These are phyloP conservation scores for Alsophila aescularia DNA, from an alignment of 2,888 invertebrate species.

Conservation along the genomic window DNA sequence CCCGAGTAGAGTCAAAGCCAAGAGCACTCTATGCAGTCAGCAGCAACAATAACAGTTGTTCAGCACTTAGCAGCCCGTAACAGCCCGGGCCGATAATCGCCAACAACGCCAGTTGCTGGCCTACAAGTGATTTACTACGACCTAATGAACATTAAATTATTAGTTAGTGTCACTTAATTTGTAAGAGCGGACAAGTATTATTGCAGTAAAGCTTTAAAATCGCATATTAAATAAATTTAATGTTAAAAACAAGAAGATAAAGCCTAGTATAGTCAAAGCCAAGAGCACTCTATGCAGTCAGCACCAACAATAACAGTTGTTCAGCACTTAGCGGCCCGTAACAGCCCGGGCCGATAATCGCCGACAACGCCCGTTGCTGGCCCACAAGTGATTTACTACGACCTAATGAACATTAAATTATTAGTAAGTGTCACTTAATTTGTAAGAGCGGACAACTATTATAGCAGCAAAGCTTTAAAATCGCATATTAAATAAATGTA, in stretches of 20 bases:
- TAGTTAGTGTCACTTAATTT: not conserved
- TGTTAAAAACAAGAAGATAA: not conserved
- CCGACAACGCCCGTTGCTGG: constrained; percentile 41
- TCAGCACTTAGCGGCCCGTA: constrained; percentile 48
- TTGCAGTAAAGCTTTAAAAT: too few relatives aligned
- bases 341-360: constrained; percentile 53
- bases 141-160: constrained; percentile 45
- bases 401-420: constrained; percentile 45
- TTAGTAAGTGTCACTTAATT: not conserved
- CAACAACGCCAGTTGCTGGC: constrained; percentile 41
- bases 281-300: constrained; percentile 25
- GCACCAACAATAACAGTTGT: constrained; percentile 51
- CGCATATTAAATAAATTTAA: too few relatives aligned
- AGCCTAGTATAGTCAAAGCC: constrained; percentile 24
- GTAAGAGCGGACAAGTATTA: too few relatives aligned
- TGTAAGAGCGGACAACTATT: too few relatives aligned
- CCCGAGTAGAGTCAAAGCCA: constrained; percentile 25
- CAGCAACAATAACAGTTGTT: constrained; percentile 52
- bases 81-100: constrained; percentile 53
- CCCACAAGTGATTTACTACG: constrained; percentile 44
- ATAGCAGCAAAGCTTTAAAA: too few relatives aligned
- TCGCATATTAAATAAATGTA: too few relatives aligned
- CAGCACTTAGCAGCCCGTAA: constrained; percentile 47
- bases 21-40: constrained; percentile 24
- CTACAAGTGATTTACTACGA: constrained; percentile 44